Base-by-base conservation (phyloP, 1,140 invertebrate species). In the Scaptomyza montana region DNA sequence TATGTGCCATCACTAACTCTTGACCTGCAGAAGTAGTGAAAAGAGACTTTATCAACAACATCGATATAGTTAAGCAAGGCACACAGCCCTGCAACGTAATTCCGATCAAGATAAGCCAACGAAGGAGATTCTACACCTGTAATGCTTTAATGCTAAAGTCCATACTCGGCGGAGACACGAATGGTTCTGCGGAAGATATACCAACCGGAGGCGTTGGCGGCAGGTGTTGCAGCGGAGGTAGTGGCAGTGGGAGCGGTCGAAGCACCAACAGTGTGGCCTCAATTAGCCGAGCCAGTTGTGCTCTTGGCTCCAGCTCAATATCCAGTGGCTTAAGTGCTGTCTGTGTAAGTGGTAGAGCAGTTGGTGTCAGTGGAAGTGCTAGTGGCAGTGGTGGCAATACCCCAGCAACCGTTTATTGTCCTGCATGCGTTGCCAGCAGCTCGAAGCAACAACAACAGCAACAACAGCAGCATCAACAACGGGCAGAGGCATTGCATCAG, bases 101-200 rank as follows among this genome's bases (percentile, higher is more conserved):
- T 61, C 13, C 16, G 12, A 45, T 67, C 57, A 69, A 70, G 55
- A 80, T 75, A 78, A 75, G 75, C 78, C 68, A 86, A 61, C 74
- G 77, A 74, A 66, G 53, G 65, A 77, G 75, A 74, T 77, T 80
- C 56, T 77, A 73, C 21, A 76, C 66, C 62, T 89, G 81, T 90
- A 84, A 91, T 90, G 85, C 87, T 74, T 91, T 91, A 78, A 91
- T 91, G 90, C 87, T 91, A 77, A 91, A 86, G 69, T 91, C 90
- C 65, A 87, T 91, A 64, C 79, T 86, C 51, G 81, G 78, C 57
- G 71, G 69, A 53, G 81, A 86, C 64, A 66, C 81, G 63, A 84
- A 79, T 76, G 81, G 75, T 74, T 76, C 78, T 70, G 66, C 60
- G 60, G 72, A 74, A 74, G 72, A 70, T 70, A 16, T 64, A 64